Base-by-base conservation (phyloP, 2,888 invertebrate species). In the Troides helena region DNA sequence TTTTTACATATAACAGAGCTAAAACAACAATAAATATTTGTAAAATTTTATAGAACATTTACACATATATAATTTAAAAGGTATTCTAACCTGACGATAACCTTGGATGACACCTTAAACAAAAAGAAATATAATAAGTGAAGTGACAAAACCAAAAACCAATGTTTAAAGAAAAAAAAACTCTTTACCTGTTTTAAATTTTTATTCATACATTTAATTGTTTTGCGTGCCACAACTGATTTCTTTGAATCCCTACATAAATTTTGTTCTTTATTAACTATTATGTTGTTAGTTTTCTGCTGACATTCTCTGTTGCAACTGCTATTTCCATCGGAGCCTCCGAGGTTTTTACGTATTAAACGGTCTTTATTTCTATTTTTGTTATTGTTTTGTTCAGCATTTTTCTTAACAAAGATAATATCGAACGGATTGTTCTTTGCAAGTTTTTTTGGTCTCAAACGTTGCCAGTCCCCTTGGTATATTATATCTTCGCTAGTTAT, bases 401-500 rank as follows among this genome's bases (percentile, higher is more conserved):
- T 62, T 50, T 56, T 72, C 58, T 60, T 67, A 10, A 64, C 36
- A 36, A 23, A 18, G 17, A 63, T 21, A 1, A 36, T n/a, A 56
- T 74, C 76, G 71, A 74, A 79, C 6, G 66, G 69, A 43, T 62
- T 83, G 73, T 80, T 84, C 65, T 77, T 81, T 18, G 70, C 62
- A 46, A 75, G 25, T 50, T 71, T 25, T 74, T 82, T 84, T 10
- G 81, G 78, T 10, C 74, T 81, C 56, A 76, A 75, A 64, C 76
- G 78, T 74, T 89, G 86, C 92, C 91, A 92, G 68, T 87, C 80
- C 62, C 92, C 91, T 80, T 89, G 90, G 73, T 81, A 92, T n/a
- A 91, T 76, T 36, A 92, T 80, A 75, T 92, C 92, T 76, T 90
- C 87, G 39, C 82, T 87, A 17, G 78, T 72, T 73, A 83, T 77